Conservation (phyloP, 1,140 invertebrate genomes). For the Rhynchophorus ferrugineus region DNA sequence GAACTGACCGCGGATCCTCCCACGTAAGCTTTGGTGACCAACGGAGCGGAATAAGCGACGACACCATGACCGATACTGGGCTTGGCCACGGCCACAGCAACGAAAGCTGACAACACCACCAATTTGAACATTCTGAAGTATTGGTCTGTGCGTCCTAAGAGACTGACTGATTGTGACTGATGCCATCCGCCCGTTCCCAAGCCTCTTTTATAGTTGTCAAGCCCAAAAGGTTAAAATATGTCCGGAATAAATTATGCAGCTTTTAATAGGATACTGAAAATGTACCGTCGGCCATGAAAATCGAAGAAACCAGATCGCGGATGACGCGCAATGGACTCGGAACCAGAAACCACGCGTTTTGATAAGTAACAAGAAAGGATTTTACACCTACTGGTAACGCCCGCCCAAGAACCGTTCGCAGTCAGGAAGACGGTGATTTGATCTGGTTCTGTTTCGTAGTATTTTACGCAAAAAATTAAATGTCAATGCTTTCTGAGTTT, state of each 20-base stretch:
- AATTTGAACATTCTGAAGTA: constrained; percentile 29
- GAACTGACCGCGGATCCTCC: constrained; percentile 4
- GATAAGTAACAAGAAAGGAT: neutral
- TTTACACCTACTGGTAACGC: neutral
- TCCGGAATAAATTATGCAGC: neutral
- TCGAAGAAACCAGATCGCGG: neutral
- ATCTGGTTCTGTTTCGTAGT: neutral
- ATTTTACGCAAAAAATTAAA: neutral
- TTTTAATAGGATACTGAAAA: neutral
- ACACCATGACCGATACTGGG: constrained; percentile 18
- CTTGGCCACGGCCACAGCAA: constrained; percentile 24
- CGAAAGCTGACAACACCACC: constrained; percentile 32
- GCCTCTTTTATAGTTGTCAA: neutral
- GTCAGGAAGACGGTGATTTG: neutral
- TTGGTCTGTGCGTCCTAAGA: constrained; percentile 26
- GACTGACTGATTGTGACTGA: constrained; percentile 28
- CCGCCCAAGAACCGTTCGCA: neutral
- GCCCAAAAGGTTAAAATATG: neutral
- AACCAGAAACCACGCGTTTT: neutral
- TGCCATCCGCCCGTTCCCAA: neutral
- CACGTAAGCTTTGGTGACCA: constrained; percentile 6
- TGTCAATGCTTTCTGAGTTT: no score
- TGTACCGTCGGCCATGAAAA: neutral
- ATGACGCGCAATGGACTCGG: neutral
- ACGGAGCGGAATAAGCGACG: neutral